Base-by-base conservation (phyloP, 2,113 vertebrate species). In the Noctilio leporinus region DNA sequence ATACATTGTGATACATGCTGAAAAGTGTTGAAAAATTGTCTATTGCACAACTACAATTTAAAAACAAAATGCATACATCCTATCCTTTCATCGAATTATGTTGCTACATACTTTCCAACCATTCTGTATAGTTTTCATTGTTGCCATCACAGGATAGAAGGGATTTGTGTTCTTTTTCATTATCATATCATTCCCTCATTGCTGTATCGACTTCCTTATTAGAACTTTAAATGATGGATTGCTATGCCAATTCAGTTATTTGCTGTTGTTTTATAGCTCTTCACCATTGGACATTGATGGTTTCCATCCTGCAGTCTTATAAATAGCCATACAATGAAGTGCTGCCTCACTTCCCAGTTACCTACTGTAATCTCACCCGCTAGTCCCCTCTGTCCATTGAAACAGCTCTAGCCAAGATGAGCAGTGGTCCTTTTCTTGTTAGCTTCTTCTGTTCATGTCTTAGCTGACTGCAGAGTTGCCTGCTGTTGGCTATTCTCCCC, bases 221-320 rank as follows among this genome's bases (percentile, higher is more conserved):
- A 47, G 53, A 84, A 47, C 91, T 83, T 95, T 88, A 89, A 96
- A 67, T 45, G 86, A 67, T 53, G 35, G 40, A 53, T 55, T 94
- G 20, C 40, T 73, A 10, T 87, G 64, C 64, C 76, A 38, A 2
- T 70, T 92, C 67, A 19, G 43, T 86, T n/a, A 75, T 45, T 87
- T 26, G 35, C 51, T 57, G 24, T 75, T 12, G 59, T 67, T 67
- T 78, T 93, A 49, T 57, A 84, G 85, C 19, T 26, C 19, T 75
- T 33, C 24, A 3, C 45, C 22, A 12, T 15, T 91, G 62, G 33
- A 38, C 43, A 38, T 11, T 9, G 24, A 40, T 72, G 81, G 10
- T 49, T 69, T 64, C 51, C 17, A 49, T 30, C 35, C n/a, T 38
- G 7, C 10, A 30, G 87, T 77, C 67, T 69, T 70, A 28, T 33